phyloP scores from a whole-genome alignment of 2,888 invertebrate species.

The Melinaea menophilus region DNA sequence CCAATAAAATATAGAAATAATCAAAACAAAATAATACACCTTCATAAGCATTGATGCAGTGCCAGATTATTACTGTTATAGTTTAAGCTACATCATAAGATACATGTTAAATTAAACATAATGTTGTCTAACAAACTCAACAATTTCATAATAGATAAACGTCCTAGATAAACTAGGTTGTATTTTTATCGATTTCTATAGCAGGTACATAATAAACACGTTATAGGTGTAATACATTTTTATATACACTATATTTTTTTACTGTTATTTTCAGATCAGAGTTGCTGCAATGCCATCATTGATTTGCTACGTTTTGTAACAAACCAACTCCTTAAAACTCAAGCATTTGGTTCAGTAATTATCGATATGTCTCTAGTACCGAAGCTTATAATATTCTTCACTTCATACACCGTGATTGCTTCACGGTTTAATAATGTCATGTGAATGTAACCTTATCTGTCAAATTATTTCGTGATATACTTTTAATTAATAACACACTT shows the following conservation, averaged over 20 bases:
- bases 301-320: constrained; percentile 44
- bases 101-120: too few species aligned
- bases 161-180: too few species aligned
- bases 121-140: too few species aligned
- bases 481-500: not conserved
- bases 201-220: constrained; percentile 31
- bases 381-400: constrained; percentile 44
- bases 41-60: too few species aligned
- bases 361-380: constrained; percentile 52
- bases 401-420: constrained; percentile 50
- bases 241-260: too few species aligned
- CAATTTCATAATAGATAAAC: too few species aligned
- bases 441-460: not conserved
- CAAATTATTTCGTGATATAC: not conserved
- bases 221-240: too few species aligned
- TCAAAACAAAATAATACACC: too few species aligned
- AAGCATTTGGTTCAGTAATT: constrained; percentile 40
- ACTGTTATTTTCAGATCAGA: constrained; percentile 35
- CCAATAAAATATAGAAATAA: too few species aligned
- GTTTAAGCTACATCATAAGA: too few species aligned
- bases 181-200: not conserved
- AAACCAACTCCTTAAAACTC: constrained; percentile 38
- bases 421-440: constrained; percentile 52
- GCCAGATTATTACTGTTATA: too few species aligned
- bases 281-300: constrained; percentile 39